Conservation (phyloP, 2,888 invertebrate species). For the Drosophila percnosoma region DNA sequence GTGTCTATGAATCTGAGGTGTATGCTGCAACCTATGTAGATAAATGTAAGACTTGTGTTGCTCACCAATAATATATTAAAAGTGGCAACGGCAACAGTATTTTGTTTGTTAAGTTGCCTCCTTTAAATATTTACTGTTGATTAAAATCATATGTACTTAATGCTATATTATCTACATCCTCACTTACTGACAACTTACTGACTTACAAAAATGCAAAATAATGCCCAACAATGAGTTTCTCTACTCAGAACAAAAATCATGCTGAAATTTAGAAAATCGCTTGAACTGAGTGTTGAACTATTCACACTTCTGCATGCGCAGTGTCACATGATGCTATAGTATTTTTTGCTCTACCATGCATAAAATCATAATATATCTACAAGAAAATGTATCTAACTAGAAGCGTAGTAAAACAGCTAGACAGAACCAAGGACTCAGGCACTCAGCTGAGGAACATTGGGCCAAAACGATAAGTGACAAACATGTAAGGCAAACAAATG, state of each 20-base stretch:
- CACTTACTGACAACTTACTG: no score
- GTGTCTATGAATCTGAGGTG: not conserved
- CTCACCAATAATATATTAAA: not conserved
- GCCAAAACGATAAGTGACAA: constrained; percentile 76
- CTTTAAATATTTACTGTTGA: not conserved
- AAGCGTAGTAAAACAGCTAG: constrained; percentile 28
- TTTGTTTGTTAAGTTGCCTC: not conserved
- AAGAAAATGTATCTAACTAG: constrained; percentile 23
- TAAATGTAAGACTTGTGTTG: constrained; percentile 46
- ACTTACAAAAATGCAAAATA: not conserved
- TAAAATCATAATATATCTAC: constrained; percentile 73
- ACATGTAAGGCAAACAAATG: constrained; percentile 77
- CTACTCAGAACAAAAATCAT: not conserved
- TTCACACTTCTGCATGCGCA: not conserved
- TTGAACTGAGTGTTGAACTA: not conserved
- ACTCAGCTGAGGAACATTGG: constrained; percentile 57
- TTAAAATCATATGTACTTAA: not conserved
- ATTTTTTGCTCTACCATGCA: constrained; percentile 61
- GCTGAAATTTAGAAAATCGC: not conserved
- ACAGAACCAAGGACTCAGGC: constrained; percentile 32
- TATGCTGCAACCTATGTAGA: not conserved
- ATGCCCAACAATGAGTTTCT: not conserved
- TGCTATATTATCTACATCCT: not conserved
- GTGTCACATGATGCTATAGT: constrained; percentile 25
- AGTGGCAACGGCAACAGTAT: constrained; percentile 6